phyloP scores from a whole-genome alignment of 2,888 invertebrate species.

The Drosophila monieri region DNA sequence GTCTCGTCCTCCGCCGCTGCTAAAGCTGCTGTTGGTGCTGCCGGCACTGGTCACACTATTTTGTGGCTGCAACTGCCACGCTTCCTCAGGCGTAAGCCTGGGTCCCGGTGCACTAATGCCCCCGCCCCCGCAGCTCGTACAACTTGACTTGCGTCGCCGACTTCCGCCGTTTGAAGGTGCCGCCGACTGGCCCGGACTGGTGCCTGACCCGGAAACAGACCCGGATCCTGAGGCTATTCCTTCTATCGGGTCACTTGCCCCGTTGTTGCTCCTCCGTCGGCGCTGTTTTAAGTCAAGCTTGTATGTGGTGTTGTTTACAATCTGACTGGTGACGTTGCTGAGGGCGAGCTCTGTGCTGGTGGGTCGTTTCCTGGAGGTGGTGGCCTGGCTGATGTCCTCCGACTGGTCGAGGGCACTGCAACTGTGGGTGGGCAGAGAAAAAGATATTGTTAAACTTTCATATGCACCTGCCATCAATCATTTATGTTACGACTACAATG shows the following conservation, averaged over 20 bases:
- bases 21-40: slow-evolving; percentile 68
- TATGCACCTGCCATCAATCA: slow-evolving; percentile 23
- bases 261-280: slow-evolving; percentile 67
- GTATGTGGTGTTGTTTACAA: slow-evolving; percentile 68
- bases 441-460: not conserved
- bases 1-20: slow-evolving; percentile 62
- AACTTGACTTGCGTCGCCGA: slow-evolving; percentile 67
- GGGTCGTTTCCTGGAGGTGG: slow-evolving; percentile 51
- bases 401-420: slow-evolving; percentile 58
- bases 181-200: slow-evolving; percentile 18
- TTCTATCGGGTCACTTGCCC: not conserved
- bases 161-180: slow-evolving; percentile 39
- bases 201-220: slow-evolving; percentile 6
- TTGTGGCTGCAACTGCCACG: slow-evolving; percentile 70
- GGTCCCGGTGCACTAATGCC: slow-evolving; percentile 35
- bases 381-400: slow-evolving; percentile 46
- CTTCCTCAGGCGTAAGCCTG: slow-evolving; percentile 65
- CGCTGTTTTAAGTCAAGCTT: slow-evolving; percentile 76
- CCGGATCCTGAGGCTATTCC: slow-evolving; percentile 20
- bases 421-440: slow-evolving; percentile 20
- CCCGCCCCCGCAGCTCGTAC: slow-evolving; percentile 57
- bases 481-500: slow-evolving; percentile 20
- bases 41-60: slow-evolving; percentile 71
- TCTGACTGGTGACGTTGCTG: slow-evolving; percentile 70
- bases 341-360: slow-evolving; percentile 67